Percentiles rank a stretch among this genome's conserved stretches.
Conservation (phyloP, 1,140 invertebrate genomes). For the Penaeus japonicus region DNA sequence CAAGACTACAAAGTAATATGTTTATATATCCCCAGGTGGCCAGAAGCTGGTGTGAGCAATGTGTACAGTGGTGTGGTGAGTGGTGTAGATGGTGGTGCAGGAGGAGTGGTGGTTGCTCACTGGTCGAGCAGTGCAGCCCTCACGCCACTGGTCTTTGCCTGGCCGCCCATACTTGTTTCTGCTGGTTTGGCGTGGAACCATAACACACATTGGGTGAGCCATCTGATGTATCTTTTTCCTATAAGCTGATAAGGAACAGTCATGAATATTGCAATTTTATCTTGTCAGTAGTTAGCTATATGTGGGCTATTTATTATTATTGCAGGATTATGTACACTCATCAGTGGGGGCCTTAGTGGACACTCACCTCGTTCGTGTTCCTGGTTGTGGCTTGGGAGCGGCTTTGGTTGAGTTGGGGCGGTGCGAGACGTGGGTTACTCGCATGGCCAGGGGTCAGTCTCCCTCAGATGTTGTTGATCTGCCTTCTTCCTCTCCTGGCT, state of each 20-base stretch:
- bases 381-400: slow-evolving; percentile 68
- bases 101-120: slow-evolving; percentile 71
- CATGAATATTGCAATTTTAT: neutral
- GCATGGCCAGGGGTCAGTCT: slow-evolving; percentile 66
- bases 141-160: slow-evolving; percentile 72
- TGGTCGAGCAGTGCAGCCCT: slow-evolving; percentile 75
- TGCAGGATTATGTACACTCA: slow-evolving; percentile 68
- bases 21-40: slow-evolving; percentile 41
- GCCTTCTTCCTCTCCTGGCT: slow-evolving; percentile 70
- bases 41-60: slow-evolving; percentile 54
- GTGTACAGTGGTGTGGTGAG: slow-evolving; percentile 53
- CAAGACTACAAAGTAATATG: neutral
- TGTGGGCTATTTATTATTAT: neutral
- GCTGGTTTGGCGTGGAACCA: slow-evolving; percentile 74
- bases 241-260: no score
- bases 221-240: neutral
- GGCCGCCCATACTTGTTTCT: slow-evolving; percentile 73
- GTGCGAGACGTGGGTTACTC: slow-evolving; percentile 71
- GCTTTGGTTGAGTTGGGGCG: slow-evolving; percentile 72
- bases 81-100: slow-evolving; percentile 62
- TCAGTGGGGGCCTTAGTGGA: slow-evolving; percentile 71
- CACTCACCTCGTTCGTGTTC: slow-evolving; percentile 70
- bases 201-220: slow-evolving; percentile 67
- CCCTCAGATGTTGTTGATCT: slow-evolving; percentile 68
- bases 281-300: neutral